Base-by-base conservation (phyloP, 2,888 invertebrate genomes). In the Folsomia manolachei region DNA sequence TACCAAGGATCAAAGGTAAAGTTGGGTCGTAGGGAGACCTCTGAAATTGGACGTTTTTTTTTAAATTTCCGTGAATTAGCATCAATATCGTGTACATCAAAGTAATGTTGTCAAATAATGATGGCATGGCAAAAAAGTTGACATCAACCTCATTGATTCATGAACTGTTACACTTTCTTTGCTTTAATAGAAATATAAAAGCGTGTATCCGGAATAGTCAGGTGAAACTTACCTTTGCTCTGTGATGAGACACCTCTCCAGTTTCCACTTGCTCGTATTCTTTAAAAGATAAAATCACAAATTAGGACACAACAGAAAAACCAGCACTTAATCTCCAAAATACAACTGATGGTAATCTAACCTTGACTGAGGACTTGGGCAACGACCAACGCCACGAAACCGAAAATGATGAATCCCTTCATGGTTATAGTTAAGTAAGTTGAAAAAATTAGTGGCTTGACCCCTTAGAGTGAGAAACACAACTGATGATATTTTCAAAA, bases 1-100 rank as follows among this genome's bases (percentile, higher is more conserved):
- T 76, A 27, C 76, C 76, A 1, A 76, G 27, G 66, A 76, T 62
- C 27, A 76, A 61, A 24, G 73, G 76, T n/a, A 73, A 27, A 18
- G 71, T 24, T 9, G 74, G 73, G 56, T 74, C 72, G 39, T 73
- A 71, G 1, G 73, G 76, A 7, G 74, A 74, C 69, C 76, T 72
- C 76, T n/a, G n/a, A n/a, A n/a, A n/a, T n/a, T n/a, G n/a, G n/a
- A n/a, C n/a, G n/a, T n/a, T n/a, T n/a, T n/a, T n/a, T n/a, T n/a
- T n/a, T n/a, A n/a, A n/a, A n/a, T n/a, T n/a, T n/a, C n/a, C n/a
- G n/a, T n/a, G n/a, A n/a, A n/a, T n/a, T n/a, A n/a, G n/a, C n/a
- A n/a, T n/a, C n/a, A n/a, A n/a, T n/a, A n/a, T n/a, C n/a, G n/a
- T n/a, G n/a, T n/a, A n/a, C n/a, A n/a, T n/a, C n/a, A n/a, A n/a